A percentile compares a stretch with the other conserved stretches of the same genome.
phyloP scores from a whole-genome alignment of 2,113 vertebrate genomes.

The Indri indri region DNA sequence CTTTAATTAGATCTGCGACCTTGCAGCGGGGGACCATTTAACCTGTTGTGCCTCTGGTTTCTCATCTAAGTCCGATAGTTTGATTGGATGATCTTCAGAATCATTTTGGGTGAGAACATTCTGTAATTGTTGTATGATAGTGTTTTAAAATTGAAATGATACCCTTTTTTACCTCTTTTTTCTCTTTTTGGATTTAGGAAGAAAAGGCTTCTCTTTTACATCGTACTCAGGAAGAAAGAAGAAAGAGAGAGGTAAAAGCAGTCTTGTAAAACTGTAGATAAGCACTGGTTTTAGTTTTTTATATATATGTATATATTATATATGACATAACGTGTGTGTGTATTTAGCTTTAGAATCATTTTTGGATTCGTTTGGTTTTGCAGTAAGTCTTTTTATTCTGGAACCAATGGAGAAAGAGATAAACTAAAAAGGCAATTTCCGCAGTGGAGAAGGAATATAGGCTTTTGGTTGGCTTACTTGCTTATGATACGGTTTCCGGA shows the following conservation, averaged over 20 bases:
- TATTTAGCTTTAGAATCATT: neutral
- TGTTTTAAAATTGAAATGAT: slow-evolving; percentile 24
- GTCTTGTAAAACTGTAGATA: neutral
- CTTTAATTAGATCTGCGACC: neutral
- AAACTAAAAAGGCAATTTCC: neutral
- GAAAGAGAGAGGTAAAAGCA: slow-evolving; percentile 94
- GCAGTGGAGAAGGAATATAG: neutral
- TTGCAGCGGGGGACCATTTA: neutral
- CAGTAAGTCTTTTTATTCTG: neutral
- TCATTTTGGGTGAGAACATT: neutral
- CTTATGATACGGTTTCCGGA: neutral
- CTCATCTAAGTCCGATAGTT: neutral
- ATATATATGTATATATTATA: fast-evolving
- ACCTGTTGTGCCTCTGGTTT: neutral
- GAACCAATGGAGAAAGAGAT: neutral
- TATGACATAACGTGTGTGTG: fast-evolving
- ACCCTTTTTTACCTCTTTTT: slow-evolving; percentile 2
- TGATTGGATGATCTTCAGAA: neutral
- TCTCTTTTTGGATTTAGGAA: slow-evolving; percentile 86
- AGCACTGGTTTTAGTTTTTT: neutral
- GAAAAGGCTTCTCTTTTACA: slow-evolving; percentile 98
- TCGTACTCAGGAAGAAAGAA: slow-evolving; percentile 97
- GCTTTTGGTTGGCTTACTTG: neutral
- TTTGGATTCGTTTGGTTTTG: neutral
- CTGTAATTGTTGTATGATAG: neutral